Percentiles rank a stretch among this genome's conserved stretches.
These are phyloP conservation scores for Bilobella aurantiaca DNA, from an alignment of 1,140 invertebrate species.

Conservation along the genomic window DNA sequence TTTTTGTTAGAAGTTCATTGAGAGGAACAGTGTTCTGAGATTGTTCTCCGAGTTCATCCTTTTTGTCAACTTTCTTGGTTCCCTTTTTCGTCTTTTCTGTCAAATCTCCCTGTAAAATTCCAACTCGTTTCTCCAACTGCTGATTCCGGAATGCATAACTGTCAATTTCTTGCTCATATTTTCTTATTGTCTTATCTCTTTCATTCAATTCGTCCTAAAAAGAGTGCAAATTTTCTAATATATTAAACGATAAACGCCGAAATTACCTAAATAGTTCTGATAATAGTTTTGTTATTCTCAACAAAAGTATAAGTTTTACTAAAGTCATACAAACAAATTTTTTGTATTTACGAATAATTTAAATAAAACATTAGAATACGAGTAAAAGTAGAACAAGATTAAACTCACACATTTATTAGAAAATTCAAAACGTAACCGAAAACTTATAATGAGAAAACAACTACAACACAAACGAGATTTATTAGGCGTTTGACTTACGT, in stretches of 20 bases:
- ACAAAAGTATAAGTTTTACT: no score
- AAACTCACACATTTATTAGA: no score
- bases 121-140: conserved; percentile 75
- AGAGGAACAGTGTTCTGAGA: not conserved
- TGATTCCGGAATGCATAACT: conserved; percentile 85
- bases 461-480: not conserved
- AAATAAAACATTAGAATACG: not conserved
- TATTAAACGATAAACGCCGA: not conserved
- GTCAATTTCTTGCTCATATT: conserved; percentile 82
- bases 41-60: not conserved
- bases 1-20: conserved; percentile 6
- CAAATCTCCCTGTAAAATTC: conserved; percentile 77
- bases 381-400: no score
- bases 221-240: conserved; percentile 8
- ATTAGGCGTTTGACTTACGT: conserved; percentile 16
- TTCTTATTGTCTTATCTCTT: conserved; percentile 67
- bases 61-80: not conserved
- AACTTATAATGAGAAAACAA: no score
- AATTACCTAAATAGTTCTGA: no score
- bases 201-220: conserved; percentile 64
- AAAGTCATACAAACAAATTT: not conserved
- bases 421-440: no score
- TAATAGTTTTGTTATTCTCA: no score
- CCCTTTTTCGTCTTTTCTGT: not conserved
- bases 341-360: not conserved